Base-by-base conservation (phyloP, 1,140 invertebrate genomes). In the Acromyrmex charruanus region DNA sequence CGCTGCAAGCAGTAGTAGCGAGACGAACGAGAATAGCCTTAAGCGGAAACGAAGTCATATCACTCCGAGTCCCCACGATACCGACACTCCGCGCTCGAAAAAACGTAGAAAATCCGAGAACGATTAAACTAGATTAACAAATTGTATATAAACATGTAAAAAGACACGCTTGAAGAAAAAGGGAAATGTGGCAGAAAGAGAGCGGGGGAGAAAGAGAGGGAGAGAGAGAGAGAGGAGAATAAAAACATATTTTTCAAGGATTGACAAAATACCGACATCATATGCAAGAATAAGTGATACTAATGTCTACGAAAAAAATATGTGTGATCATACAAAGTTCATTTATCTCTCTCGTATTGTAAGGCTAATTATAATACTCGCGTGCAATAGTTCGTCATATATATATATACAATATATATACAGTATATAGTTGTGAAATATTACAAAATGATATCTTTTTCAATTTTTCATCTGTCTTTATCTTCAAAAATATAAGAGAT, bases 81-180 rank as follows among this genome's bases (percentile, higher is more conserved):
- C 91, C 2, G 95, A 95, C 1, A 94, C 87, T 90, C 90, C 93
- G 2, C 90, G 94, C 16, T 91, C 92, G 7, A 95, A 95, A 65
- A 95, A 95, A 90, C 91, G 93, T 68, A 93, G 94, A 93, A 95
- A 95, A 92, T 93, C 94, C 14, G 94, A 95, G 72, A 95, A 95
- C 85, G 94, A 95, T 85, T 95, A 92, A 68, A 51, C 12, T 18
- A 4, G 14, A 35, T 49, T 69, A 25, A 58, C 6, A 31, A 28
- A 18, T 4, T 58, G 35, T 72, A 51, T 3, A 51, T 49, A 77
- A 59, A 66, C 61, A 49, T 71, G 9, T 35, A n/a, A 87, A 77
- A 1, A 58, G 58, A n/a, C 10, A 2, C 18, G 71, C 21, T 3
- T 80, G 2, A 3, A 39, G 14, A 58, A 51, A n/a, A 3, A 5